Percentiles rank a stretch among this genome's conserved stretches.
Conservation (phyloP, 2,797 vertebrate genomes). For the Periparus ater region DNA sequence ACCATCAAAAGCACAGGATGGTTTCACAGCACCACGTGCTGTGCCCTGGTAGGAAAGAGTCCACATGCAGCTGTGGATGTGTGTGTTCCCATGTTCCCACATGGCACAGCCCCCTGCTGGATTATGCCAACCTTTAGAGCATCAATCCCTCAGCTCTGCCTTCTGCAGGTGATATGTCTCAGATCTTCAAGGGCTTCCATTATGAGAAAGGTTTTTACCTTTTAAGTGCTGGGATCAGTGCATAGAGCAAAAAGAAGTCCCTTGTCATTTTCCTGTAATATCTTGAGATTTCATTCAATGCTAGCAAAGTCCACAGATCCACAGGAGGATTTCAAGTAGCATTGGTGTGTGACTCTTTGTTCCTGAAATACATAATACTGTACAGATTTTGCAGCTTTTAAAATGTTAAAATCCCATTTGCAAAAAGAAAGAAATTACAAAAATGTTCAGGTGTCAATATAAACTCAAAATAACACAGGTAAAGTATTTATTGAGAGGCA, state of each 20-base stretch:
- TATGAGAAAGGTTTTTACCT: background rate
- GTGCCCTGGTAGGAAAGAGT: background rate
- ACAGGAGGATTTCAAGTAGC: background rate
- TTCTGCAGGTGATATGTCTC: background rate
- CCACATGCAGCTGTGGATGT: rapidly evolving
- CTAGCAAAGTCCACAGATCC: background rate
- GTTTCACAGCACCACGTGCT: background rate
- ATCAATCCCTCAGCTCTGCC: background rate
- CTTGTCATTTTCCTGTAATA: background rate
- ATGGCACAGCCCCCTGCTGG: background rate
- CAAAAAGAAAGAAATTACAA: background rate
- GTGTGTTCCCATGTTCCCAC: background rate
- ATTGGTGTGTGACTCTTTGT: background rate
- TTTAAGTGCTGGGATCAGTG: background rate
- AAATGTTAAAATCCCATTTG: background rate
- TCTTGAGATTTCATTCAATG: background rate
- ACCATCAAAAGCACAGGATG: background rate
- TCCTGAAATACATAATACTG: background rate
- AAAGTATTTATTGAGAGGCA: background rate
- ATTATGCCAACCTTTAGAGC: background rate
- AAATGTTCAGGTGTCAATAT: background rate
- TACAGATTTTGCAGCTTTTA: background rate
- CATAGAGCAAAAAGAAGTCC: background rate
- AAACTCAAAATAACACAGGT: background rate
- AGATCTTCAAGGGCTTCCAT: background rate